Percentiles rank a stretch among this genome's conserved stretches.
These are phyloP conservation scores for Drosophila trichaetosa DNA, from an alignment of 2,888 invertebrate genomes.

Conservation along the genomic window DNA sequence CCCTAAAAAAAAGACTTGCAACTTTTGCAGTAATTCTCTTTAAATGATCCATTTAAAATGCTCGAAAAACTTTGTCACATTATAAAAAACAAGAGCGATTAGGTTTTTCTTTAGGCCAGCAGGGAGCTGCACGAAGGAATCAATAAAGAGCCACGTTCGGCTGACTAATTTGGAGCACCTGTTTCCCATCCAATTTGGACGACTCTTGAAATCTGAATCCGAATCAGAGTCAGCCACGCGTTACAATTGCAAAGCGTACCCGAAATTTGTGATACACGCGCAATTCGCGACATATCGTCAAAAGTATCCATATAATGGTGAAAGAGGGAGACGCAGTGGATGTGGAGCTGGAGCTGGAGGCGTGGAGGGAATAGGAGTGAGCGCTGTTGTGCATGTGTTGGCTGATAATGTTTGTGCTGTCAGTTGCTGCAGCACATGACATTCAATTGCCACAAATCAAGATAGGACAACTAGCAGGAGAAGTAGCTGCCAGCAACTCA, in stretches of 20 bases:
- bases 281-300: slow-evolving; percentile 64
- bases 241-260: slow-evolving; percentile 56
- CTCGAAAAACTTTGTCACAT: slow-evolving; percentile 9
- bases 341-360: not conserved
- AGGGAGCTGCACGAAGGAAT: not conserved
- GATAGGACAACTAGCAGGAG: slow-evolving; percentile 56
- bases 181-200: slow-evolving; percentile 48
- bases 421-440: slow-evolving; percentile 70
- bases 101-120: not conserved
- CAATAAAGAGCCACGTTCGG: slow-evolving; percentile 29
- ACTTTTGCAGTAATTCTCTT: not conserved
- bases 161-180: slow-evolving; percentile 60
- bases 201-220: slow-evolving; percentile 27
- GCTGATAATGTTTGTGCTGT: slow-evolving; percentile 70
- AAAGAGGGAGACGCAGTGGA: not conserved
- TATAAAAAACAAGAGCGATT: slow-evolving; percentile 1
- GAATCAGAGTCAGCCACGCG: slow-evolving; percentile 32
- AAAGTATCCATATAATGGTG: slow-evolving; percentile 55
- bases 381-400: slow-evolving; percentile 60
- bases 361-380: not conserved
- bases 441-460: slow-evolving; percentile 79
- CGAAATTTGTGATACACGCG: slow-evolving; percentile 46
- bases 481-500: slow-evolving; percentile 24
- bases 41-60: slow-evolving; percentile 9
- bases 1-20: not conserved